Conservation (phyloP, 2,888 invertebrate species). For the Lycia hirtaria region DNA sequence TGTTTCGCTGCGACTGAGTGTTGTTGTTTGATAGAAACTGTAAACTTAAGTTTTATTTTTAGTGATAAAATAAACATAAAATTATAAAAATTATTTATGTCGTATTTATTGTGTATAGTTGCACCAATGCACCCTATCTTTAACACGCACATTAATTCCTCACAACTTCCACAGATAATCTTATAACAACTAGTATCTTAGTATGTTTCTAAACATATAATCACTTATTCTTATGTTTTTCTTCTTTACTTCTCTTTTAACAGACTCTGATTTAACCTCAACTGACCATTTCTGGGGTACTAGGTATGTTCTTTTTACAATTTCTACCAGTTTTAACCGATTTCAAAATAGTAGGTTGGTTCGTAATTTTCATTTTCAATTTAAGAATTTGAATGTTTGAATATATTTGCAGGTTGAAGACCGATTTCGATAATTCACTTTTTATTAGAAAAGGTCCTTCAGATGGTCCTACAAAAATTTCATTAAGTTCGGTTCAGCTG, state of each 20-base stretch:
- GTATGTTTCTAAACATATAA: slow-evolving; percentile 53
- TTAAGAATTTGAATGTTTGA: too few relatives aligned
- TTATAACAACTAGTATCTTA: slow-evolving; percentile 64
- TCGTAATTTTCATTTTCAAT: too few relatives aligned
- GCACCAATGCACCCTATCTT: slow-evolving; percentile 70
- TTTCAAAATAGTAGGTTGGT: slow-evolving; percentile 31
- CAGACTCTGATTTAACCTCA: slow-evolving; percentile 29
- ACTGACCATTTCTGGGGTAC: slow-evolving; percentile 35
- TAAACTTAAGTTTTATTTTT: slow-evolving; percentile 84
- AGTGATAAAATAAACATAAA: slow-evolving; percentile 84
- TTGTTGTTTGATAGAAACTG: slow-evolving; percentile 84
- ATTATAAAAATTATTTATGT: slow-evolving; percentile 65
- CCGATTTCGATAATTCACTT: too few relatives aligned
- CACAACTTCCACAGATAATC: slow-evolving; percentile 54
- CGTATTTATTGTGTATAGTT: slow-evolving; percentile 70
- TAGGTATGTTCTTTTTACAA: slow-evolving; percentile 37
- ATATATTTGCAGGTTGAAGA: too few relatives aligned
- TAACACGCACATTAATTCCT: slow-evolving; percentile 66
- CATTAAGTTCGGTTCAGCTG: too few relatives aligned
- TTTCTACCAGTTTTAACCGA: neutral
- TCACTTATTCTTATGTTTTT: slow-evolving; percentile 11
- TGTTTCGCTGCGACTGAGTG: slow-evolving; percentile 81
- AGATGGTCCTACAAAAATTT: too few relatives aligned
- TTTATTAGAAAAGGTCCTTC: too few relatives aligned
- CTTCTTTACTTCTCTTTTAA: slow-evolving; percentile 11